These are phyloP conservation scores for Nudaria mundana DNA, from an alignment of 2,888 invertebrate genomes.

Conservation along the genomic window DNA sequence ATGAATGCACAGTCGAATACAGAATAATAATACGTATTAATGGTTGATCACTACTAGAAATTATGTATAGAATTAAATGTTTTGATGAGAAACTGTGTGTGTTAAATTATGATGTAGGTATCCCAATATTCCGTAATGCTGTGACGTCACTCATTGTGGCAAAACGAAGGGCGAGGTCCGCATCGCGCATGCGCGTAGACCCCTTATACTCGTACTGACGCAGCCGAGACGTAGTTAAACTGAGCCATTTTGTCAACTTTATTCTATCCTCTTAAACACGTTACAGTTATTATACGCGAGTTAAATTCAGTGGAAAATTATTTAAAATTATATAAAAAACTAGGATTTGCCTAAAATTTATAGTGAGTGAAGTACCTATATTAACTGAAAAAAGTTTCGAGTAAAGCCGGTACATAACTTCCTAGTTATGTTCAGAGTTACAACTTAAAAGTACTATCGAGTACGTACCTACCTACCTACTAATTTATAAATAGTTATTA, in stretches of 20 bases:
- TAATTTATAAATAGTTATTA: neutral
- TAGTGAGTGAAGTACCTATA: neutral
- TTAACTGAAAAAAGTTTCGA: neutral
- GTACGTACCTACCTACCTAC: neutral
- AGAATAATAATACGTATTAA: too few relatives aligned
- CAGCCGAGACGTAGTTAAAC: constrained; percentile 23
- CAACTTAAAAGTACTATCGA: constrained; percentile 11
- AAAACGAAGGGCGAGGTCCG: constrained; percentile 43
- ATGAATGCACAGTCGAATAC: too few relatives aligned
- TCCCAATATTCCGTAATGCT: too few relatives aligned
- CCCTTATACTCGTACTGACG: too few relatives aligned
- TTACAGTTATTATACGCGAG: constrained; percentile 6
- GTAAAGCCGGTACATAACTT: too few relatives aligned
- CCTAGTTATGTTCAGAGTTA: too few relatives aligned
- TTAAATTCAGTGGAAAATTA: neutral
- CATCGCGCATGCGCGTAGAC: constrained; percentile 30
- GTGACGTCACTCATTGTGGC: constrained; percentile 55
- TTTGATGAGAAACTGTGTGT: too few relatives aligned
- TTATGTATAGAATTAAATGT: too few relatives aligned
- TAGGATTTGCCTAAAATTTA: neutral
- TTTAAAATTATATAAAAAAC: neutral
- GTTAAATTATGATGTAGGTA: too few relatives aligned
- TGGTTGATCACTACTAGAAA: too few relatives aligned
- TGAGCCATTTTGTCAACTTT: constrained; percentile 32
- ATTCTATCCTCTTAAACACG: constrained; percentile 15